Conservation (phyloP, 1,140 invertebrate species). For the Leucophenga varia region DNA sequence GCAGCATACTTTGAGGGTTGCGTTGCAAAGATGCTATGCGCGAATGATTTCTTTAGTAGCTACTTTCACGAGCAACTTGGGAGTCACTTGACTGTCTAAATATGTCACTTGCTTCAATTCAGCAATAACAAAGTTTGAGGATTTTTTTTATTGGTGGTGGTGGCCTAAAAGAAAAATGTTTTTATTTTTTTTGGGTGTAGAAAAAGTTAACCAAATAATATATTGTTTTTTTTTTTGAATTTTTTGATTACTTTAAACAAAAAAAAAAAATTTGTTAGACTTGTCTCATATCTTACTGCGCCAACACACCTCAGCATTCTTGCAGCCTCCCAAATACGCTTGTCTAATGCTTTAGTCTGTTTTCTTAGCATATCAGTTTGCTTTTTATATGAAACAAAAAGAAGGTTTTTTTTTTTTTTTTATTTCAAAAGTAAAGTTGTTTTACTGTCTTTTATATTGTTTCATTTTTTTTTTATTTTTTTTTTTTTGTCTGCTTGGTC, state of each 20-base stretch:
- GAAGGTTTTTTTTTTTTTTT: slow-evolving; percentile 1
- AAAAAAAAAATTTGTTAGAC: no score
- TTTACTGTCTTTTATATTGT: slow-evolving; percentile 53
- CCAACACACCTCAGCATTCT: no score
- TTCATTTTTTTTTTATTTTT: slow-evolving; percentile 51
- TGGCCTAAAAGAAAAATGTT: no score
- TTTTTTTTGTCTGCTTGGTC: slow-evolving; percentile 17
- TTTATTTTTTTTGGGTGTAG: no score
- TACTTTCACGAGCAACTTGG: slow-evolving; percentile 14
- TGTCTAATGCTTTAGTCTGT: slow-evolving; percentile 29
- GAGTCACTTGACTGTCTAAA: slow-evolving; percentile 53
- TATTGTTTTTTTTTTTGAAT: slow-evolving; percentile 11
- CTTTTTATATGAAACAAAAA: no score
- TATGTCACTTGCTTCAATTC: slow-evolving; percentile 54
- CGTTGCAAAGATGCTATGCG: slow-evolving; percentile 26
- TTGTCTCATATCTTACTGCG: no score
- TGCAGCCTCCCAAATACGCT: no score
- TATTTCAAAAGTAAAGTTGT: slow-evolving; percentile 36
- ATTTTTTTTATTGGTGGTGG: no score
- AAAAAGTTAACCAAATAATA: no score
- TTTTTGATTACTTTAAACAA: not conserved
- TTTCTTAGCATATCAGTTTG: slow-evolving; percentile 53
- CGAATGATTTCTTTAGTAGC: slow-evolving; percentile 22
- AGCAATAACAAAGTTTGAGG: no score
- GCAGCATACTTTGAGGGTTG: slow-evolving; percentile 17